Conservation (phyloP, 2,797 vertebrate species). For the Chromis chromis region DNA sequence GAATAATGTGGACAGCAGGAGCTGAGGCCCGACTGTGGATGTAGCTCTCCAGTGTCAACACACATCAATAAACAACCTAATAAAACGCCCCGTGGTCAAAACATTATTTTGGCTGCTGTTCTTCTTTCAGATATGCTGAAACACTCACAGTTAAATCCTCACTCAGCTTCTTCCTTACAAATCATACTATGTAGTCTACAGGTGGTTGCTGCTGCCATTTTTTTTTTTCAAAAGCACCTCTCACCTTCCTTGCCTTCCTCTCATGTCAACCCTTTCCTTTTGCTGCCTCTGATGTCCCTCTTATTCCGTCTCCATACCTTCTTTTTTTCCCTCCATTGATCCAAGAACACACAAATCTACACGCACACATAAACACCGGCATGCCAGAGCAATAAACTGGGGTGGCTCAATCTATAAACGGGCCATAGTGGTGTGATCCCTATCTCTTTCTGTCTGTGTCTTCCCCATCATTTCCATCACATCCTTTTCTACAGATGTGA, state of each 20-base stretch:
- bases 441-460: slow-evolving; percentile 36
- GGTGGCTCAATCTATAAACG: slow-evolving; percentile 30
- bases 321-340: slow-evolving; percentile 20
- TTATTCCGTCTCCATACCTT: slow-evolving; percentile 3
- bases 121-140: slow-evolving; percentile 40
- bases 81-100: slow-evolving; percentile 74
- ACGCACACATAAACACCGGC: slow-evolving; percentile 8
- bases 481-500: slow-evolving; percentile 54
- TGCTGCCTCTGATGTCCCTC: slow-evolving; percentile 8
- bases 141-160: slow-evolving; percentile 47
- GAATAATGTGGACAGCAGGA: slow-evolving; percentile 76
- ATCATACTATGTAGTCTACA: slow-evolving; percentile 24
- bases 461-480: slow-evolving; percentile 62
- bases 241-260: slow-evolving; percentile 20
- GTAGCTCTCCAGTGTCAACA: slow-evolving; percentile 76
- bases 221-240: background rate
- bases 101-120: slow-evolving; percentile 68
- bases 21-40: slow-evolving; percentile 59
- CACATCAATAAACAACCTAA: slow-evolving; percentile 80
- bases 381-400: slow-evolving; percentile 42
- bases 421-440: slow-evolving; percentile 42
- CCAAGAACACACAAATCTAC: slow-evolving; percentile 26
- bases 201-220: slow-evolving; percentile 40
- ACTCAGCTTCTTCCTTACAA: slow-evolving; percentile 23
- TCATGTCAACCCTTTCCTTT: slow-evolving; percentile 30